Base-by-base conservation (phyloP, 2,888 invertebrate species). In the Apodemia mormo region DNA sequence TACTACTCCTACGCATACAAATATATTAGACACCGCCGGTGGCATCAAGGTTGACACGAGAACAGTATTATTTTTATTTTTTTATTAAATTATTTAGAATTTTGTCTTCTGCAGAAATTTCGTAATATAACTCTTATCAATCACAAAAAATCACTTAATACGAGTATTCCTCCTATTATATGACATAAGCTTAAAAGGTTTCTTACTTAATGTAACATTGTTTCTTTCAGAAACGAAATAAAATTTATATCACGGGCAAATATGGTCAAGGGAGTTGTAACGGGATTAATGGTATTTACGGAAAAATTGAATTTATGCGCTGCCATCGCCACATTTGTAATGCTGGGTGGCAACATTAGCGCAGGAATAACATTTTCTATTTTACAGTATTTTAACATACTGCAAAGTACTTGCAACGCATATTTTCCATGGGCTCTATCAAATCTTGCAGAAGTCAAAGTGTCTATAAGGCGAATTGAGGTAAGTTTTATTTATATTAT, bases 301-400 rank as follows among this genome's bases (percentile, higher is more conserved):
- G 96, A 97, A 80, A 95, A 98, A 72, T 95, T 97, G 72, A 96
- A 98, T 29, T 88, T 98, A 14, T 97, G 96, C 82, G 94, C 97
- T 66, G 97, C 97, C 2, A 92, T 98, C 68, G 94, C 97, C 54
- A 94, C 96, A 0, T 97, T 95, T 77, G 96, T 96, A 54, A 86
- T 97, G 7, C 82, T 95, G 75, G 96, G 96, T 0, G 94, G 95
- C 65, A 80, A 84, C 6, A 87, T 89, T 75, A 86, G 94, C 83
- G 94, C 95, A 0, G 95, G 95, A 70, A 94, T 95, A 80, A 96
- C 96, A 0, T 97, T 96, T 84, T 95, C 96, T 0, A 93, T 96
- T 79, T 96, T 96, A 5, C 96, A 96, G 79, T 96, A 96, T 82
- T 96, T 95, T 80, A 96, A 97, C 81, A 94, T 96, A n/a, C 88